Percentiles rank a stretch among this genome's conserved stretches.
Evolutionary conservation across 2,888 invertebrate species (phyloP).

Genomic region (Eristalis intricaria): DNA sequence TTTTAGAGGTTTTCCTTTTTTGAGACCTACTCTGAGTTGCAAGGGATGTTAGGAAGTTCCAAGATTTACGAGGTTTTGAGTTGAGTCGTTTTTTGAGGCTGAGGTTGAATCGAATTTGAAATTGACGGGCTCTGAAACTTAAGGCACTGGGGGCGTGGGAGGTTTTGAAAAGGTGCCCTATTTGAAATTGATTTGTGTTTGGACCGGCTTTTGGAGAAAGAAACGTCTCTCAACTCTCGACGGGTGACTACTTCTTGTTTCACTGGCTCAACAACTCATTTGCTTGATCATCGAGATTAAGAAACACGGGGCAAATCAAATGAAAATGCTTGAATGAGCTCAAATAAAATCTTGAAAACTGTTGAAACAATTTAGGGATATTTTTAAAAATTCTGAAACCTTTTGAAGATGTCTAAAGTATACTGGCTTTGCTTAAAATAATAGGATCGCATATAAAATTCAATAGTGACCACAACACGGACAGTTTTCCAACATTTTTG

Average conservation of each 20-base stretch:
- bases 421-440: too few species aligned
- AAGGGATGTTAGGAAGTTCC: background rate
- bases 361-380: too few species aligned
- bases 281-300: conserved; percentile 62
- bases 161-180: background rate
- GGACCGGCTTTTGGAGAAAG: too few species aligned
- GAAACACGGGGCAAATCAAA: background rate
- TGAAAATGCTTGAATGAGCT: too few species aligned
- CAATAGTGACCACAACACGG: too few species aligned
- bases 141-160: background rate
- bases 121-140: background rate
- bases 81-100: background rate
- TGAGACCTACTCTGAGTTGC: background rate
- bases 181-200: background rate
- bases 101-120: background rate
- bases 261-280: conserved; percentile 58
- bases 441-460: too few species aligned
- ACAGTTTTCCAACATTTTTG: too few species aligned
- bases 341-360: too few species aligned
- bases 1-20: background rate
- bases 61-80: background rate
- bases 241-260: conserved; percentile 5
- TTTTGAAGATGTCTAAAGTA: too few species aligned
- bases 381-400: too few species aligned
- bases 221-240: background rate